Percentiles rank a stretch among this genome's conserved stretches.
Conservation (phyloP, 2,888 invertebrate genomes). For the Eulithis testata region DNA sequence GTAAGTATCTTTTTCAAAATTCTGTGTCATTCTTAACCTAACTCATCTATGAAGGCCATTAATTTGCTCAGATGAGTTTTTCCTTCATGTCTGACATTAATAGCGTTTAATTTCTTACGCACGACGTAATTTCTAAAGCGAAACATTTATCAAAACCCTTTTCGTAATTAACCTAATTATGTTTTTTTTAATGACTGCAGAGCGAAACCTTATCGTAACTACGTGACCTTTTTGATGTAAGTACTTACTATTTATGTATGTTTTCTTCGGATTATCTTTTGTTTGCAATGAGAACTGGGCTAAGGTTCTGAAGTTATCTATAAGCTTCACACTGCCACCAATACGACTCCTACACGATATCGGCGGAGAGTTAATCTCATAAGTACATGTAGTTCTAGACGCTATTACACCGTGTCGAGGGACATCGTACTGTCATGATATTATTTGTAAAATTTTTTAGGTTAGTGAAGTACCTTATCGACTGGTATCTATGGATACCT, state of each 20-base stretch:
- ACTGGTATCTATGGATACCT: too few relatives aligned
- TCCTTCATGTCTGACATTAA: conserved; percentile 59
- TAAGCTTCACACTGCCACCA: background rate
- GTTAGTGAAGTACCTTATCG: too few relatives aligned
- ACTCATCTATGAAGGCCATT: conserved; percentile 18
- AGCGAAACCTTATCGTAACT: conserved; percentile 52
- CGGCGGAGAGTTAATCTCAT: too few relatives aligned
- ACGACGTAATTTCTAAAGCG: conserved; percentile 68
- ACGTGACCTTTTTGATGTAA: conserved; percentile 38
- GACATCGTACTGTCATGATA: too few relatives aligned
- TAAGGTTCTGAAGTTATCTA: conserved; percentile 7
- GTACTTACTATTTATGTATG: conserved; percentile 41
- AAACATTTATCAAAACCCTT: conserved; percentile 70
- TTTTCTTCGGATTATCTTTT: conserved; percentile 16
- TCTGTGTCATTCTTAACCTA: conserved; percentile 3
- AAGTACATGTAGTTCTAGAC: too few relatives aligned
- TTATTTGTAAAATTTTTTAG: too few relatives aligned
- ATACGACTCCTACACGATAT: too few relatives aligned
- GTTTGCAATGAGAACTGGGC: conserved; percentile 2
- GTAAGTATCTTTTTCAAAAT: too few relatives aligned
- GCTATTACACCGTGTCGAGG: too few relatives aligned
- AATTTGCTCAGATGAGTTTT: conserved; percentile 51
- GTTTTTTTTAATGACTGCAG: conserved; percentile 47
- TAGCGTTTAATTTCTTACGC: conserved; percentile 64
- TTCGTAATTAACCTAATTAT: conserved; percentile 69